Evolutionary conservation across 2,113 vertebrate species (phyloP).

Genomic region (Chelonoidis abingdonii): DNA sequence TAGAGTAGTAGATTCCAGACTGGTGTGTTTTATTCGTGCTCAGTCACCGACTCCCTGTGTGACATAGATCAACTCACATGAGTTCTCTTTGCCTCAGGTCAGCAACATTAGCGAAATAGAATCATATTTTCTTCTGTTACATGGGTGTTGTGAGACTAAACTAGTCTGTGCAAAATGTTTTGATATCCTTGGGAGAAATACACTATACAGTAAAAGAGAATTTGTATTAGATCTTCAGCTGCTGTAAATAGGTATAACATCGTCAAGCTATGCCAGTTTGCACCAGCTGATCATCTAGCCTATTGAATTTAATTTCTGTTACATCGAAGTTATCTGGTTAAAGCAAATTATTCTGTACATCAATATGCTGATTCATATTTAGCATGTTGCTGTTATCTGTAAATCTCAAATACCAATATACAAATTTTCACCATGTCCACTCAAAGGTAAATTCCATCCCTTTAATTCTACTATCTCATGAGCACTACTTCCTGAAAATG

Average conservation of each 20-base stretch:
- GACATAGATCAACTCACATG: background rate
- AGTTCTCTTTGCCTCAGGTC: background rate
- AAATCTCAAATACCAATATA: background rate
- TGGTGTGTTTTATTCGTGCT: background rate
- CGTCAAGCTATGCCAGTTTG: background rate
- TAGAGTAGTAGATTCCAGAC: background rate
- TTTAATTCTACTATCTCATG: background rate
- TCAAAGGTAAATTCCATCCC: background rate
- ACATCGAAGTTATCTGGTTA: background rate
- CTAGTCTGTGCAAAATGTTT: background rate
- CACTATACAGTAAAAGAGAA: background rate
- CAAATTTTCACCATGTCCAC: background rate
- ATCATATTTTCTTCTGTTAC: background rate
- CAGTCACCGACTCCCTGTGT: background rate
- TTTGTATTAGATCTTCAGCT: background rate
- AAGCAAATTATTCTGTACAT: background rate
- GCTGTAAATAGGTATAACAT: background rate
- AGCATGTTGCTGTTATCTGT: background rate
- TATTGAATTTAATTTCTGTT: background rate
- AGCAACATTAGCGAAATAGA: background rate
- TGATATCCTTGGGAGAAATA: background rate
- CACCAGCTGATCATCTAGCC: background rate
- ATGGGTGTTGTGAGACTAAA: background rate
- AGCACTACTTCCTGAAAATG: background rate
- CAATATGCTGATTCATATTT: background rate